Evolutionary conservation across 53 echinoderm and acorn worm genomes (phyloP).

Genomic region (Paelopatides confundens): DNA sequence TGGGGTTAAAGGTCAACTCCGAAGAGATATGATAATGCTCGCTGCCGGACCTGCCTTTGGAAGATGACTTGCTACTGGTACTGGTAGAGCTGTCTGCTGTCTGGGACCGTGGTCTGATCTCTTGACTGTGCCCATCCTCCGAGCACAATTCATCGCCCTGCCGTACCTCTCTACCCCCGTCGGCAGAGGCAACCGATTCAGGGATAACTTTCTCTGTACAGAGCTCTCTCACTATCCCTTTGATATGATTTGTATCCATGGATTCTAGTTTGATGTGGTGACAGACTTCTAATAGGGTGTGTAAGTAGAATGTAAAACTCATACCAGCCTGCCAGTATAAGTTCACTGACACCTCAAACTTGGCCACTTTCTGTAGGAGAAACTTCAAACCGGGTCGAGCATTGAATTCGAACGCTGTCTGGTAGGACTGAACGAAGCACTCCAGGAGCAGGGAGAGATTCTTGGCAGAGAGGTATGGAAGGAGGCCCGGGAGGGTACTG

Average conservation of each 20-base stretch:
- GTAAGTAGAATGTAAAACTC: conserved; percentile 99
- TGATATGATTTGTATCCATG: conserved; percentile 75
- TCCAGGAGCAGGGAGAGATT: conserved; percentile 93
- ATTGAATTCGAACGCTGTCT: conserved; percentile 97
- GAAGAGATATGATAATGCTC: conserved; percentile 73
- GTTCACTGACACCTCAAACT: conserved; percentile 96
- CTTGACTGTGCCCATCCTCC: not conserved
- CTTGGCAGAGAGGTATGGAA: conserved; percentile 89
- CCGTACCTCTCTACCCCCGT: conserved; percentile 20
- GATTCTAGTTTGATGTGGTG: conserved; percentile 82
- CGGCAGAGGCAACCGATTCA: conserved; percentile 19
- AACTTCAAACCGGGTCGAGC: conserved; percentile 95
- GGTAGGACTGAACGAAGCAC: conserved; percentile 97
- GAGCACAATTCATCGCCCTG: conserved; percentile 17
- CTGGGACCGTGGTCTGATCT: conserved; percentile 33
- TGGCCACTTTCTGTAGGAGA: conserved; percentile 97
- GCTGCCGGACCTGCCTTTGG: conserved; percentile 39
- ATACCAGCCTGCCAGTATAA: conserved; percentile 96
- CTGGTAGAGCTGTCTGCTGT: conserved; percentile 47
- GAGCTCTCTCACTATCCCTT: conserved; percentile 65
- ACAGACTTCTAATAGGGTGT: conserved; percentile 95
- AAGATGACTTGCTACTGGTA: conserved; percentile 27
- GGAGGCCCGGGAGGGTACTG: conserved; percentile 84
- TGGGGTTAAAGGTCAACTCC: conserved; percentile 85
- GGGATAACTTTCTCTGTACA: not conserved